A percentile compares a stretch with the other conserved stretches of the same genome.
These are phyloP conservation scores for Peromyscus melanophrys DNA, from an alignment of 2,797 vertebrate genomes.

Conservation along the genomic window DNA sequence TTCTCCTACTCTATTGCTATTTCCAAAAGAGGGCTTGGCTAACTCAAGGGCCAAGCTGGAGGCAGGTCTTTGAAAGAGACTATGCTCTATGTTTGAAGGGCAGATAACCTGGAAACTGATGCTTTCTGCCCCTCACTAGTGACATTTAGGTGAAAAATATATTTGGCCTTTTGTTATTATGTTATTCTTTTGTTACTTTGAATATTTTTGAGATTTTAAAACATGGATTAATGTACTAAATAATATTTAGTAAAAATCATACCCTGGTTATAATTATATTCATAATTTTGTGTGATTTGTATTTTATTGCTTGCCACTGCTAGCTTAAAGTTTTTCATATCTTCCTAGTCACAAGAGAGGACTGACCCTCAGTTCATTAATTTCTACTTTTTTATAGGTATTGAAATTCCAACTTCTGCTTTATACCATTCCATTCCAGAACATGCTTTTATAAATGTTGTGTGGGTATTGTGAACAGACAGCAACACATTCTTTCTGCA, in stretches of 20 bases:
- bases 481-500: conserved; percentile 16
- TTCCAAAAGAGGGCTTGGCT: neutral
- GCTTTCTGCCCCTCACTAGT: neutral
- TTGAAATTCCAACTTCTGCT: conserved; percentile 72
- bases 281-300: neutral
- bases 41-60: neutral
- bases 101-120: neutral
- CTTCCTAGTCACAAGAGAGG: neutral
- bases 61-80: neutral
- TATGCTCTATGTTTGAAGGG: neutral
- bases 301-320: neutral
- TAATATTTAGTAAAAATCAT: neutral
- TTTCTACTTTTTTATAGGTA: conserved; percentile 53
- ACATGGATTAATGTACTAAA: neutral
- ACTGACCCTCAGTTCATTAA: conserved; percentile 31
- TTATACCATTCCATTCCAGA: conserved; percentile 42
- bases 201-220: neutral
- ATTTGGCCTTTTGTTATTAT: neutral
- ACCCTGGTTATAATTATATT: neutral
- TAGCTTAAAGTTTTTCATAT: neutral
- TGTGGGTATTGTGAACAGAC: conserved; percentile 67
- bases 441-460: conserved; percentile 40
- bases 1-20: neutral
- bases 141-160: neutral
- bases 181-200: neutral